These are phyloP conservation scores for Microchrysa polita DNA, from an alignment of 2,888 invertebrate species.

Conservation along the genomic window DNA sequence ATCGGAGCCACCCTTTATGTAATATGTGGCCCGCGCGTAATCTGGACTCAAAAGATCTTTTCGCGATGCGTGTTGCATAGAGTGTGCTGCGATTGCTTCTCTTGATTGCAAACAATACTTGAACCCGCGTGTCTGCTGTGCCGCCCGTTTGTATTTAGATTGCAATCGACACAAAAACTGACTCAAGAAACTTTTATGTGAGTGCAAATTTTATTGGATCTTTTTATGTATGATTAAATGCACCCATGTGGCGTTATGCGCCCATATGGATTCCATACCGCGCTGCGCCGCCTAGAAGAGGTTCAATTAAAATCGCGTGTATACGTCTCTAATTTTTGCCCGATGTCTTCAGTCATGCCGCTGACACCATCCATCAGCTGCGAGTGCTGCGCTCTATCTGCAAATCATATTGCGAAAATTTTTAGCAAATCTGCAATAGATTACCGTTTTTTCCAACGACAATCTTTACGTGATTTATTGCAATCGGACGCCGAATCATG, in stretches of 20 bases:
- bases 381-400: too few relatives aligned
- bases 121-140: too few relatives aligned
- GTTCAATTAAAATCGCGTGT: not conserved
- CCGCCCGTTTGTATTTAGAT: conserved; percentile 16
- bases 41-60: conserved; percentile 16
- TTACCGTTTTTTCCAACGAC: not conserved
- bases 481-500: not conserved
- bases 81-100: too few relatives aligned
- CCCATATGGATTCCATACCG: not conserved
- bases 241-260: not conserved
- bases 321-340: not conserved
- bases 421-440: not conserved
- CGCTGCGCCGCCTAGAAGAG: not conserved
- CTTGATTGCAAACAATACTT: conserved; percentile 31
- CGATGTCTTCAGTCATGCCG: not conserved
- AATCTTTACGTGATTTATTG: not conserved
- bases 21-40: conserved; percentile 29
- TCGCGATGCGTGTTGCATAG: conserved; percentile 1
- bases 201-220: not conserved
- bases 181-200: not conserved
- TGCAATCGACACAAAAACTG: not conserved
- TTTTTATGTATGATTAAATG: not conserved
- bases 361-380: not conserved
- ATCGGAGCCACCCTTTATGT: conserved; percentile 20
- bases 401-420: not conserved